phyloP scores from a whole-genome alignment of 2,888 invertebrate species.

The Papilio protenor region DNA sequence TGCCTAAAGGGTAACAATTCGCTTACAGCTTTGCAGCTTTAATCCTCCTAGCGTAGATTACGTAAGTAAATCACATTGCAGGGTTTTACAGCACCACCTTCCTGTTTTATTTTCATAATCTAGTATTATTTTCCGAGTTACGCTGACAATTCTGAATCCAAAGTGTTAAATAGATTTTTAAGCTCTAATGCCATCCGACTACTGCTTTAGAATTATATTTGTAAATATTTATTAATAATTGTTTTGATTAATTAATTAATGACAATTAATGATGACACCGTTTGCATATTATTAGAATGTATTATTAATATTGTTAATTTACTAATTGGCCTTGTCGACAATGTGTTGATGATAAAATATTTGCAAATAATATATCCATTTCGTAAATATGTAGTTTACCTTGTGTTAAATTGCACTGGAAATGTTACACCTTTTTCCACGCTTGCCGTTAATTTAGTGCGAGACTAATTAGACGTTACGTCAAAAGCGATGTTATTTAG shows the following conservation, averaged over 20 bases:
- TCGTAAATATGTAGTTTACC: slow-evolving; percentile 36
- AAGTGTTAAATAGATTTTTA: not conserved
- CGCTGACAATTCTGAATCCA: not conserved
- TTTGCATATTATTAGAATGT: not conserved
- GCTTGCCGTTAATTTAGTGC: slow-evolving; percentile 7
- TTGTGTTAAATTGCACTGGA: slow-evolving; percentile 36
- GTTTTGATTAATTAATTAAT: not conserved
- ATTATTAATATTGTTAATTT: not conserved
- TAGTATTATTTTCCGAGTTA: not conserved
- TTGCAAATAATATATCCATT: slow-evolving; percentile 26
- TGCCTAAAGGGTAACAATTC: not conserved
- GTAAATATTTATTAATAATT: not conserved
- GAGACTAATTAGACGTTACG: slow-evolving; percentile 11
- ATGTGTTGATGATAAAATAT: not conserved
- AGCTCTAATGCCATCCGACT: not conserved
- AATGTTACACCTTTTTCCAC: slow-evolving; percentile 26
- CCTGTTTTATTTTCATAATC: not conserved
- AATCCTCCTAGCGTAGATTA: not conserved
- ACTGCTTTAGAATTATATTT: not conserved
- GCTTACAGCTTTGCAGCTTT: not conserved
- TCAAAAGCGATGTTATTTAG: slow-evolving; percentile 18
- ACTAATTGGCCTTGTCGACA: slow-evolving; percentile 20
- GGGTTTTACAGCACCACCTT: not conserved
- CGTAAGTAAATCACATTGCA: not conserved
- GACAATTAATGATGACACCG: not conserved